Conservation (phyloP, 2,888 invertebrate genomes). For the Malthinus seriepunctatus region DNA sequence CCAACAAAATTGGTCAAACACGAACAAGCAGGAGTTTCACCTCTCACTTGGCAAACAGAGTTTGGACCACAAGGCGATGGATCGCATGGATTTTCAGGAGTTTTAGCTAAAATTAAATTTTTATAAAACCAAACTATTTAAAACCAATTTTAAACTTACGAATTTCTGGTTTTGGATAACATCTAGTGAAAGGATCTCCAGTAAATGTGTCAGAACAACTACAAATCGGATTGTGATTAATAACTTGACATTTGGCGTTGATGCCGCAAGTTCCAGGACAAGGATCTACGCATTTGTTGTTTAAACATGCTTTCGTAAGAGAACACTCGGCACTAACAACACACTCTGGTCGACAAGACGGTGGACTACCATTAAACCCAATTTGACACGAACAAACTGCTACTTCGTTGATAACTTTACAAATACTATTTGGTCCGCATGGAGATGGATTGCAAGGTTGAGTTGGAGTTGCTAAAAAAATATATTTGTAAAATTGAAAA, state of each 20-base stretch:
- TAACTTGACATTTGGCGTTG: slow-evolving; percentile 70
- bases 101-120: slow-evolving; percentile 11
- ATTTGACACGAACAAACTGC: slow-evolving; percentile 71
- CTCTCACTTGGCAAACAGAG: slow-evolving; percentile 71
- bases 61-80: slow-evolving; percentile 81
- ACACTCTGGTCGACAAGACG: slow-evolving; percentile 72
- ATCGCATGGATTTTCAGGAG: slow-evolving; percentile 63
- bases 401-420: slow-evolving; percentile 65
- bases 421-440: slow-evolving; percentile 67
- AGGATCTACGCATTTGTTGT: slow-evolving; percentile 71
- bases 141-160: too few species aligned
- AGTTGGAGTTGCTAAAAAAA: slow-evolving; percentile 5
- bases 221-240: slow-evolving; percentile 75
- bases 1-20: slow-evolving; percentile 64
- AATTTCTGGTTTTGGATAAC: slow-evolving; percentile 50
- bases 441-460: slow-evolving; percentile 67
- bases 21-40: slow-evolving; percentile 60
- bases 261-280: slow-evolving; percentile 71
- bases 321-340: slow-evolving; percentile 71
- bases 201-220: slow-evolving; percentile 63
- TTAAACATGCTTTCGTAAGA: slow-evolving; percentile 67
- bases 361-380: slow-evolving; percentile 66
- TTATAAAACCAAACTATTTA: background rate
- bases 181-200: slow-evolving; percentile 69
- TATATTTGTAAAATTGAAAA: background rate